These are phyloP conservation scores for Pterocles orientalis DNA, from an alignment of 2,113 vertebrate genomes.

Conservation along the genomic window DNA sequence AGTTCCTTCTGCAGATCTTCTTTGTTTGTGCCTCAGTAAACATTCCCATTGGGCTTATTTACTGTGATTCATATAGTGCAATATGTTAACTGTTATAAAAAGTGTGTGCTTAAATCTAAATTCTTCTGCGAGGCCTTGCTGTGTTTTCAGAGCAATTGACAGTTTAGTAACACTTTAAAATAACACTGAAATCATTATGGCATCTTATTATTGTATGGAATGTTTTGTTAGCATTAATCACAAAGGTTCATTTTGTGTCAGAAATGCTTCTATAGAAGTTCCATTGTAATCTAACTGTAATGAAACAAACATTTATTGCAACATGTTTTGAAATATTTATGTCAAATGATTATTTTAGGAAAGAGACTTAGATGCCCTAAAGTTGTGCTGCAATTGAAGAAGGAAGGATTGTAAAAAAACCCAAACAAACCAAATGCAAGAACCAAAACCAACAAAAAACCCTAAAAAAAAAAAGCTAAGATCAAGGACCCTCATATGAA, in stretches of 20 bases:
- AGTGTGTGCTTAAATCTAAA: constrained; percentile 59
- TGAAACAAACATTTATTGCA: constrained; percentile 62
- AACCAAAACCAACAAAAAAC: neutral
- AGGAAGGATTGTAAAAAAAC: neutral
- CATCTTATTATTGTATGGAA: constrained; percentile 55
- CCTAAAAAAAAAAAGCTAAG: neutral
- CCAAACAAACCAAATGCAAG: neutral
- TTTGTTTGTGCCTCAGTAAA: constrained; percentile 67
- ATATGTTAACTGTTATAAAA: constrained; percentile 69
- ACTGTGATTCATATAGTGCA: constrained; percentile 53
- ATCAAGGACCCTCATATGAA: neutral
- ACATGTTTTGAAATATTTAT: constrained; percentile 54
- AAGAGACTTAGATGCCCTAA: neutral
- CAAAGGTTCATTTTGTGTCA: constrained; percentile 38
- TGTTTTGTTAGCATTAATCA: constrained; percentile 70
- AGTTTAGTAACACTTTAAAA: constrained; percentile 74
- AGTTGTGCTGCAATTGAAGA: neutral
- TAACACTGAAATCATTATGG: constrained; percentile 67
- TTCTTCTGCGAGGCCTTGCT: constrained; percentile 42
- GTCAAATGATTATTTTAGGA: neutral
- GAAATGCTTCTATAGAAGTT: constrained; percentile 57
- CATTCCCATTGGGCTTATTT: constrained; percentile 68
- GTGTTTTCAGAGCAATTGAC: constrained; percentile 67
- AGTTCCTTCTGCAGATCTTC: constrained; percentile 68
- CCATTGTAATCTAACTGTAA: constrained; percentile 53